Percentiles rank a stretch among this genome's conserved stretches.
Evolutionary conservation across 2,797 vertebrate genomes (phyloP).

Genomic region (Sebastolobus alascanus): DNA sequence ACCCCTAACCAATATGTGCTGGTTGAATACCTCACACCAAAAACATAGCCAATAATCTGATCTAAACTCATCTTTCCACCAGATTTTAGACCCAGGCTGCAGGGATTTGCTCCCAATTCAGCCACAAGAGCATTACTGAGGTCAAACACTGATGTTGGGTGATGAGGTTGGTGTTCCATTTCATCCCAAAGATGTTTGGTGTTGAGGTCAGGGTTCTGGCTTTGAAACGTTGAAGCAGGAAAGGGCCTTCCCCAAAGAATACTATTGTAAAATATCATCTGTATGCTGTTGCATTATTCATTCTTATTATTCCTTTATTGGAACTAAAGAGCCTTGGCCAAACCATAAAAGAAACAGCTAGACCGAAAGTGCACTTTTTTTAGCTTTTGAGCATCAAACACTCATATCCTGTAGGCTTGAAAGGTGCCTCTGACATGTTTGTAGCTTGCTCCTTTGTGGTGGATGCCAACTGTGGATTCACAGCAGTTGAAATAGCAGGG

Average conservation of each 20-base stretch:
- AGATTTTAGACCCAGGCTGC: neutral
- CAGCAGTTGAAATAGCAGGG: neutral
- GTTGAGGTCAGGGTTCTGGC: neutral
- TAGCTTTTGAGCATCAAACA: constrained; percentile 12
- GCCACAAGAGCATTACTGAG: neutral
- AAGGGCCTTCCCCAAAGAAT: neutral
- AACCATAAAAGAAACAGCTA: neutral
- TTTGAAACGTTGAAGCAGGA: neutral
- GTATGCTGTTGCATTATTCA: neutral
- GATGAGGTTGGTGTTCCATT: neutral
- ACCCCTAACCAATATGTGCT: neutral
- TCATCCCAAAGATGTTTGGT: neutral
- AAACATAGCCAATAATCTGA: neutral
- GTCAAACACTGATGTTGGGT: neutral
- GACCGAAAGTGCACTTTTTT: neutral
- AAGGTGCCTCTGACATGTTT: constrained; percentile 1
- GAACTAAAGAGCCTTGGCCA: neutral
- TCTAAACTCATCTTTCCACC: neutral
- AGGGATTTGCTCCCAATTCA: constrained; percentile 17
- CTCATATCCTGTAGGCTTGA: neutral
- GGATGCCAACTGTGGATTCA: constrained; percentile 1
- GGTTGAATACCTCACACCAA: neutral
- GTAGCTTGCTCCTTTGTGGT: constrained; percentile 5
- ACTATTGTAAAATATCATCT: neutral
- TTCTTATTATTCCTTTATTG: neutral